Evolutionary conservation across 2,113 vertebrate species (phyloP).

Genomic region (Chrysochloris asiatica): DNA sequence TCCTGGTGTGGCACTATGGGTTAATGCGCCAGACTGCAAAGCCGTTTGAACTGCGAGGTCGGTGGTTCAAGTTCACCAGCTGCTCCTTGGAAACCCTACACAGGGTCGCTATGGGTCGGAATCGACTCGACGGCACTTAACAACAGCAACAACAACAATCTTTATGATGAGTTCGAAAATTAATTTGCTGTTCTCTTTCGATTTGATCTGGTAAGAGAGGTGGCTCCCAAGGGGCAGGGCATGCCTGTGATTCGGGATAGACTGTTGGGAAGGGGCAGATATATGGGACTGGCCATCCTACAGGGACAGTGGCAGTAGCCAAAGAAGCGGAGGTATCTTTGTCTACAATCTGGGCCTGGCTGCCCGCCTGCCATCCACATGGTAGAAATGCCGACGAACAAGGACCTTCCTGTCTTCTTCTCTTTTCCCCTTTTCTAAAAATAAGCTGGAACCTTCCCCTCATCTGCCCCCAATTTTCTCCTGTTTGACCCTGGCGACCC

Average conservation of each 20-base stretch:
- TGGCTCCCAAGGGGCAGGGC: background rate
- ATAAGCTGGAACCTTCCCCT: conserved; percentile 88
- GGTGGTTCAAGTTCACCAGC: too few relatives aligned
- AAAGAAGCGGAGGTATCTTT: background rate
- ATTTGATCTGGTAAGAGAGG: background rate
- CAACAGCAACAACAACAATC: too few relatives aligned
- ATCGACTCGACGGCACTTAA: too few relatives aligned
- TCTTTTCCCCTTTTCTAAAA: conserved; percentile 81
- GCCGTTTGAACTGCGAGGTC: too few relatives aligned
- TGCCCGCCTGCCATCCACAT: conserved; percentile 73
- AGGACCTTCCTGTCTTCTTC: conserved; percentile 68
- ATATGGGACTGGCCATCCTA: background rate
- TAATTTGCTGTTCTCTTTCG: background rate
- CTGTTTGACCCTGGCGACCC: conserved; percentile 91
- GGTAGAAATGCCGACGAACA: conserved; percentile 80
- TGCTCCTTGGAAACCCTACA: too few relatives aligned
- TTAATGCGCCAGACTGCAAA: too few relatives aligned
- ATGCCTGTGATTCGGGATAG: background rate
- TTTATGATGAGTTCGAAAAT: background rate
- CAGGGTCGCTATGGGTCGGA: too few relatives aligned
- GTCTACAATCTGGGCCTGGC: background rate
- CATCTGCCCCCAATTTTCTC: conserved; percentile 99
- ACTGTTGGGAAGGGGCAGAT: background rate
- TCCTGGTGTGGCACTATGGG: too few relatives aligned
- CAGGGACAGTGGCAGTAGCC: background rate